Percentiles rank a stretch among this genome's conserved stretches.
These are phyloP conservation scores for Aelia acuminata DNA, from an alignment of 2,888 invertebrate species.

Conservation along the genomic window DNA sequence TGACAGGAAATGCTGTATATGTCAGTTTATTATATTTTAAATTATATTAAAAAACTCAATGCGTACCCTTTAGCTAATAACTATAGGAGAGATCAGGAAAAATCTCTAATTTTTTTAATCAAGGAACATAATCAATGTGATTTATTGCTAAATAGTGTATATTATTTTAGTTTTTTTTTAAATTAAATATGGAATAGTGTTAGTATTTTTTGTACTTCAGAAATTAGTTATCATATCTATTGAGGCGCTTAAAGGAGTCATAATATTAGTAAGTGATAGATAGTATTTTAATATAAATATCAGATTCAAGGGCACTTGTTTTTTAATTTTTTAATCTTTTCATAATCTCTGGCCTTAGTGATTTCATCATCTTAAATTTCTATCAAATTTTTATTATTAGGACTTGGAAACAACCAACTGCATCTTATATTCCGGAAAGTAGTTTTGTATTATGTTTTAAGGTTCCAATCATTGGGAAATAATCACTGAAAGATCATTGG, in stretches of 20 bases:
- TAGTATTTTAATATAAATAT: not conserved
- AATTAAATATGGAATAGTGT: too few species aligned
- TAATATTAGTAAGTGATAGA: not conserved
- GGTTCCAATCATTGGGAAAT: conserved; percentile 18
- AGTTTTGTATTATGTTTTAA: not conserved
- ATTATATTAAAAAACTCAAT: not conserved
- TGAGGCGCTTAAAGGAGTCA: not conserved
- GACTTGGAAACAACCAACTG: not conserved
- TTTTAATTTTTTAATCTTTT: not conserved
- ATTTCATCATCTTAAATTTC: not conserved
- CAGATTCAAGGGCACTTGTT: not conserved
- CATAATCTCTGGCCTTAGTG: not conserved
- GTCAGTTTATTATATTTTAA: not conserved
- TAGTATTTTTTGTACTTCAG: not conserved
- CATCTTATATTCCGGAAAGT: not conserved
- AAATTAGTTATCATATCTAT: not conserved
- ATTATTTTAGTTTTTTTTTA: too few species aligned
- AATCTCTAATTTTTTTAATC: not conserved
- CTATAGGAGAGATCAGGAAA: not conserved
- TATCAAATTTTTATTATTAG: not conserved
- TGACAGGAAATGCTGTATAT: too few species aligned
- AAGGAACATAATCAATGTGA: too few species aligned
- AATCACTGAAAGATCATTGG: conserved; percentile 45
- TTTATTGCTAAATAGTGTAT: too few species aligned
- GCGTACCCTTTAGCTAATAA: not conserved